Base-by-base conservation (phyloP, 2,888 invertebrate genomes). In the Cistogaster globosa region DNA sequence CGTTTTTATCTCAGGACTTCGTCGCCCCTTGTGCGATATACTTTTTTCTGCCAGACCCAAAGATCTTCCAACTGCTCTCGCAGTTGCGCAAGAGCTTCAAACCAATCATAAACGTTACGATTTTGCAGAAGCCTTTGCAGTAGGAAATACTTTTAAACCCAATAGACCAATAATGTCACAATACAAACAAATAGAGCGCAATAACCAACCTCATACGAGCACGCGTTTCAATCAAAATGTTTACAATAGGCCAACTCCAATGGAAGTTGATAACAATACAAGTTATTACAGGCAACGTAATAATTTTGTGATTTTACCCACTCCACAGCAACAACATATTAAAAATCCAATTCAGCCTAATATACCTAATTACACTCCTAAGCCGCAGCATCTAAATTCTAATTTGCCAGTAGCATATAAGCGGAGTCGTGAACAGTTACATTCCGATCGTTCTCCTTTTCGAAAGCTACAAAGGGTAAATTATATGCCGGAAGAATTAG, bases 111-210 rank as follows among this genome's bases (percentile, higher is more conserved):
- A 58, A 58, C 58, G 58, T 2, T 58, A 58, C 58, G 58, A 69
- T 58, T 77, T 77, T 77, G 68, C 68, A 77, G 51, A 60, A 11
- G 68, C 77, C 8, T 68, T 77, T 77, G 77, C 77, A 18, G 22
- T 57, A 55, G 65, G 76, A 57, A 65, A 57, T 76, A 76, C 42
- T 36, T 57, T 42, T 76, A 67, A 57, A 32, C 55, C 65, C 65
- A 65, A 65, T 76, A 55, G 42, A 42, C 65, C 36, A n/a, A 58
- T 32, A 11, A 36, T 58, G 26, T 58, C 72, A 60, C 72, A 60
- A 72, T 58, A 45, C 45, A 60, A 45, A 60, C 72, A 60, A 22
- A 60, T 72, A 72, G 51, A 72, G 12, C 42, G 14, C 72, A 72
- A 60, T 60, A 60, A 72, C 42, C 42, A 58, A 72, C 58, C 72